Evolutionary conservation across 2,797 vertebrate genomes (phyloP), one percentile per base, ranked within the genome.

Genomic region (Muraenolepis orangiensis): DNA sequence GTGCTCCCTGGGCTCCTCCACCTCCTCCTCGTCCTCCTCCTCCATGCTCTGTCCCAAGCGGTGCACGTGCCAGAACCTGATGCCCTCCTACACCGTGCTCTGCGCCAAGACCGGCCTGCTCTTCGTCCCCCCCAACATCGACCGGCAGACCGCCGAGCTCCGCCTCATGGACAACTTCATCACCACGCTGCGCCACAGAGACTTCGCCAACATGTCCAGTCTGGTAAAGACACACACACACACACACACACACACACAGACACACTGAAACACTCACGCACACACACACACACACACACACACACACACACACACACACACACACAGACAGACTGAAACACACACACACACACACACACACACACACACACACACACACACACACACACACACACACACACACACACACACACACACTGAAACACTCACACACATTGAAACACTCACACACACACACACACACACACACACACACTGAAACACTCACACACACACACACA

Each of bases 131-230:
- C 94, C 95, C 13, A 95, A 95, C 51, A 94, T 97, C 40, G 96
- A 97, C 92, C 93, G 96, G 0, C 94, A 95, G 85, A 96, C 96
- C 0, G 96, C 94, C 0, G 96, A 97, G 90, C 93, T 97, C 51
- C 82, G 96, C 64, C 93, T 97, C 74, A 96, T 96, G 72, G 96
- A 97, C 92, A 97, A 97, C 91, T 97, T 96, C 94, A 97, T 97
- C 80, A 96, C 96, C 0, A 93, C 95, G 0, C 92, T 97, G 82
- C 89, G 95, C 51, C 94, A 95, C 83, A 93, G 93, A 0, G 96
- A 97, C 93, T 96, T 97, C 38, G 95, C 96, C 88, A 97, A 97
- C 91, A 97, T 97, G 96, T 95, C 94, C 13, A 96, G 95, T 80
- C 94, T 97, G 89, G 90, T 92, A 29, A 81, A 89, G 2, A n/a